Conservation (phyloP, 2,888 invertebrate species). For the Willowsia nigromaculata region DNA sequence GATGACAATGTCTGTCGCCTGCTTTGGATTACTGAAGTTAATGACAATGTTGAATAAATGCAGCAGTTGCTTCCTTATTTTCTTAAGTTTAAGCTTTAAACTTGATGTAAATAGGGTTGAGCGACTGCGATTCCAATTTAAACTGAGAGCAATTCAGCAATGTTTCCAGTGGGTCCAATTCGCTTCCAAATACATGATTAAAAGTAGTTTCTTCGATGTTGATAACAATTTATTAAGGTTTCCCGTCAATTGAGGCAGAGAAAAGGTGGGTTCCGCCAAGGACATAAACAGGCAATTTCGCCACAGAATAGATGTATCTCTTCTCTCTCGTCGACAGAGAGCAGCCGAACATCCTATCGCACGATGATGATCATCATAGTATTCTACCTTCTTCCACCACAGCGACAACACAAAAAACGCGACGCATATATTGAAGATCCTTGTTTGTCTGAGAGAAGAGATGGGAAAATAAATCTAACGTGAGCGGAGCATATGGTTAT, state of each 20-base stretch:
- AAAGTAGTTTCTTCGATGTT: neutral
- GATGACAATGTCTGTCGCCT: too few species aligned
- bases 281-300: neutral
- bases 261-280: neutral
- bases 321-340: neutral
- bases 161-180: neutral
- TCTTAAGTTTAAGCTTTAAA: too few species aligned
- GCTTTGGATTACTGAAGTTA: too few species aligned
- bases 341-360: neutral
- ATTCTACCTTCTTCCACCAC: neutral
- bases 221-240: conserved; percentile 1
- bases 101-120: neutral
- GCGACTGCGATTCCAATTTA: neutral
- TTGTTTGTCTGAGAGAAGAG: conserved; percentile 13
- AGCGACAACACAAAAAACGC: neutral
- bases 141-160: neutral
- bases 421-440: neutral
- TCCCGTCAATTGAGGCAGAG: neutral
- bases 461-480: conserved; percentile 31
- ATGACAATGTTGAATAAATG: too few species aligned
- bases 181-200: neutral
- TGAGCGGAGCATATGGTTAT: conserved; percentile 51
- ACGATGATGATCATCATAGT: neutral
- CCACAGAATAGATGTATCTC: neutral
- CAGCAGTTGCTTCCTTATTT: too few species aligned